These are phyloP conservation scores for Hypomecis atomaria DNA, from an alignment of 2,888 invertebrate genomes.

Conservation along the genomic window DNA sequence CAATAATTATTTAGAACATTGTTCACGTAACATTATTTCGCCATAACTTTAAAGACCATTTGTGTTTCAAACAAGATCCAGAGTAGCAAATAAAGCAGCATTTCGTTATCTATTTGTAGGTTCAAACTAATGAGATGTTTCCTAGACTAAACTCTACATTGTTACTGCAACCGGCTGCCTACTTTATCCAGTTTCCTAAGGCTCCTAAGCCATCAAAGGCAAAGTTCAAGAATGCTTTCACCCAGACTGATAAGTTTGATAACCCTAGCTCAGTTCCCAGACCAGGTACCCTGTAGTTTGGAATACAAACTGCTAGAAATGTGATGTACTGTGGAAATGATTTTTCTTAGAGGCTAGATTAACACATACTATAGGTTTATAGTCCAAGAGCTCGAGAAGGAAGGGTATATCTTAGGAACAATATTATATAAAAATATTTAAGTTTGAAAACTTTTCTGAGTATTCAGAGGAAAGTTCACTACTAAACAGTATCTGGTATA, in stretches of 20 bases:
- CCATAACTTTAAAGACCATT: background rate
- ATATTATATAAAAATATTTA: too few species aligned
- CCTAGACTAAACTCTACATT: conserved; percentile 15
- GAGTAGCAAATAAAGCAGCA: background rate
- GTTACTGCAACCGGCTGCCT: conserved; percentile 16
- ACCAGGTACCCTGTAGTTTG: conserved; percentile 29
- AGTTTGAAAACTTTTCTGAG: too few species aligned
- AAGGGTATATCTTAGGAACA: too few species aligned
- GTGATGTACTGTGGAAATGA: conserved; percentile 40
- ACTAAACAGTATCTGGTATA: too few species aligned
- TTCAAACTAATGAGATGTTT: conserved; percentile 13
- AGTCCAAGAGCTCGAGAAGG: too few species aligned
- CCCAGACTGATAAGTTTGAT: conserved; percentile 31
- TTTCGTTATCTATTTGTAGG: conserved; percentile 4
- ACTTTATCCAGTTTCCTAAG: conserved; percentile 29
- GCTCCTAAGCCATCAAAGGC: conserved; percentile 25
- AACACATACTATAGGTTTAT: too few species aligned
- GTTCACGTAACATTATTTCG: too few species aligned
- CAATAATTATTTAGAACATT: too few species aligned
- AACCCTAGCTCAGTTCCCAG: conserved; percentile 33
- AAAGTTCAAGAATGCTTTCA: conserved; percentile 35
- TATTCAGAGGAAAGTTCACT: too few species aligned
- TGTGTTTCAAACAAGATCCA: background rate
- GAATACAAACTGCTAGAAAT: conserved; percentile 36
- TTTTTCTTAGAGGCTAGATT: conserved; percentile 39